A percentile compares a stretch with the other conserved stretches of the same genome.
phyloP scores from a whole-genome alignment of 2,113 vertebrate genomes.

The Microcebus jonahi region DNA sequence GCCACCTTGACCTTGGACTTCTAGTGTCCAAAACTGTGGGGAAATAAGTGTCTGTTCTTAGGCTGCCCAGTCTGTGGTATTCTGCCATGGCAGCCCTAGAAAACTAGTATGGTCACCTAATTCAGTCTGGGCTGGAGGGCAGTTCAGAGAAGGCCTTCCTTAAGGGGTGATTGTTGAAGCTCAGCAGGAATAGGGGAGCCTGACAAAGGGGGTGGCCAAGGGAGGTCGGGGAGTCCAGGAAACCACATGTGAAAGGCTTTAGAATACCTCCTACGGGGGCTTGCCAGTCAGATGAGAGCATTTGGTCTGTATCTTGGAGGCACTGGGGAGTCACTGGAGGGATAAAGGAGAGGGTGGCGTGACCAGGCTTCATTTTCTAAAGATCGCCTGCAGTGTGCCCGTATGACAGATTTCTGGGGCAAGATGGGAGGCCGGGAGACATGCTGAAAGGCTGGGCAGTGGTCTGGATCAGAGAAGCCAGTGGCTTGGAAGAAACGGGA shows the following conservation, averaged over 20 bases:
- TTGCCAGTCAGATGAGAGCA: neutral
- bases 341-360: neutral
- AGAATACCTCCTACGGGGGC: neutral
- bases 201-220: neutral
- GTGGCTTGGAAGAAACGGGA: neutral
- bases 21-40: neutral
- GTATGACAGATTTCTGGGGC: neutral
- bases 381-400: neutral
- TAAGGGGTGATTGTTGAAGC: too few relatives aligned
- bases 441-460: neutral
- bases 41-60: neutral
- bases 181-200: neutral
- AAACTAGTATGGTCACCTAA: neutral
- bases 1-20: neutral
- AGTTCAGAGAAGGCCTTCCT: neutral
- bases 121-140: neutral
- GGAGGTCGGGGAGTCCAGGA: neutral
- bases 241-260: neutral
- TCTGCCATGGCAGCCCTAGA: neutral
- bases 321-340: fast-evolving
- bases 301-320: neutral
- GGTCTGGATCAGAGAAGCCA: neutral
- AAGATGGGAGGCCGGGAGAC: neutral
- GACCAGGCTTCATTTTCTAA: neutral
- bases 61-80: neutral